phyloP scores from a whole-genome alignment of 2,113 vertebrate genomes.

The Petaurus breviceps region DNA sequence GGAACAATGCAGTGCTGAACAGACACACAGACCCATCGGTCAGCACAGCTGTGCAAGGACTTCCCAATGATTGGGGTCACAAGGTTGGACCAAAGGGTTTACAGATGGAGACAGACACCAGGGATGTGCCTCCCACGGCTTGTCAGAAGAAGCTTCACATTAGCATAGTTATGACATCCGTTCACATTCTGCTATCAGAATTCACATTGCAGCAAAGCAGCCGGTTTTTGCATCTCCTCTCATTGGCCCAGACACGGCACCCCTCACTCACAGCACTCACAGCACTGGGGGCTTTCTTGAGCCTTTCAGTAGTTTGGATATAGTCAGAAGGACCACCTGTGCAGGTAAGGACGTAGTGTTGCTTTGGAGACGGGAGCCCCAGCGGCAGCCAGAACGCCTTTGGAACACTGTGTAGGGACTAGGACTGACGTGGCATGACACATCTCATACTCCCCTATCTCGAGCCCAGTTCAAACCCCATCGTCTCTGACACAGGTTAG shows the following conservation, averaged over 20 bases:
- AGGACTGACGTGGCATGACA: constrained; percentile 20
- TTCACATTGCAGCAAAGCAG: constrained; percentile 85
- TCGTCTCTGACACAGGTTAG: constrained; percentile 55
- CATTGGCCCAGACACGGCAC: constrained; percentile 85
- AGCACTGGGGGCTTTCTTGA: constrained; percentile 49
- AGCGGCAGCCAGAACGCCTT: constrained; percentile 30
- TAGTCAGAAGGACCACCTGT: constrained; percentile 28
- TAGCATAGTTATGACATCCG: constrained; percentile 92
- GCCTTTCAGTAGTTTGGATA: constrained; percentile 65
- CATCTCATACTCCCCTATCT: neutral
- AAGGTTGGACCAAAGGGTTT: constrained; percentile 91
- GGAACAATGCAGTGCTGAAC: constrained; percentile 92
- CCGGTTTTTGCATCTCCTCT: constrained; percentile 78
- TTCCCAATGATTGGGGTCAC: constrained; percentile 89
- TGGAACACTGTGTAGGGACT: constrained; percentile 54
- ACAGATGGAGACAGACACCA: constrained; percentile 91
- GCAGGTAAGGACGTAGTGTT: constrained; percentile 69
- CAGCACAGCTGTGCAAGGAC: constrained; percentile 93
- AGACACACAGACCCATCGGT: constrained; percentile 91
- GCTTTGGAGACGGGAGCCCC: constrained; percentile 44
- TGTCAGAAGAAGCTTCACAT: constrained; percentile 94
- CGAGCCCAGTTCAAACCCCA: constrained; percentile 67
- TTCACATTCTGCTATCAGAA: constrained; percentile 89
- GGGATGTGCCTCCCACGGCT: constrained; percentile 91
- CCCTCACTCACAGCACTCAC: constrained; percentile 70